A percentile compares a stretch with the other conserved stretches of the same genome.
phyloP scores from a whole-genome alignment of 2,113 vertebrate genomes.

The Gymnorhina tibicen region DNA sequence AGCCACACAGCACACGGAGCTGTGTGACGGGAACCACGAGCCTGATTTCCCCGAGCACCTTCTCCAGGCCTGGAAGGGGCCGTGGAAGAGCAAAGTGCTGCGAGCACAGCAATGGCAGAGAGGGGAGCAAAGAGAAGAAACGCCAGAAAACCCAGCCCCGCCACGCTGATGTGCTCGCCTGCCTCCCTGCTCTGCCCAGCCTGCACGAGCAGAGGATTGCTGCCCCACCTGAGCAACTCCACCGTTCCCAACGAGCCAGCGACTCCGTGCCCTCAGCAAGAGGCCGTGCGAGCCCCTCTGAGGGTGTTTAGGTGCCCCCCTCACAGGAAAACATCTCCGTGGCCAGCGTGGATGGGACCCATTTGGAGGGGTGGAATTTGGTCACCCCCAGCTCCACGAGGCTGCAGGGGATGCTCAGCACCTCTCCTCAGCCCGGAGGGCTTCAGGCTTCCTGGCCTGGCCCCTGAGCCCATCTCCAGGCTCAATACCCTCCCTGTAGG shows the following conservation, averaged over 20 bases:
- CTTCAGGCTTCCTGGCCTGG: background rate
- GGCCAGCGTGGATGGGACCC: background rate
- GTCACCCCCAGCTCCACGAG: background rate
- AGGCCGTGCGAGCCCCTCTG: background rate
- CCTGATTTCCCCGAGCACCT: background rate
- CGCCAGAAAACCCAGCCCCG: background rate
- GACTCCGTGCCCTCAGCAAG: background rate
- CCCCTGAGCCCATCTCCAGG: background rate
- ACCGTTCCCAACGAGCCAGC: background rate
- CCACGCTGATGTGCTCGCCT: no score
- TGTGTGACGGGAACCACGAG: background rate
- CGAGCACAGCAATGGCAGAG: background rate
- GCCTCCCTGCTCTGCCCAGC: background rate
- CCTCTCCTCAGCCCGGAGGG: background rate
- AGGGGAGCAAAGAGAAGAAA: background rate
- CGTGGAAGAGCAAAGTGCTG: background rate
- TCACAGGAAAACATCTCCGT: background rate
- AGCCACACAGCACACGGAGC: background rate
- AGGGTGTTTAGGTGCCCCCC: background rate
- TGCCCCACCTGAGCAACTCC: background rate
- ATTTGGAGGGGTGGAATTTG: background rate
- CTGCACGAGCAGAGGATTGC: background rate
- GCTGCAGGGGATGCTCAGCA: background rate
- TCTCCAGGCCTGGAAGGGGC: background rate
- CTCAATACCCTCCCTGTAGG: fast-evolving